A percentile compares a stretch with the other conserved stretches of the same genome.
These are phyloP conservation scores for Tenualosa thibaudeaui DNA, from an alignment of 2,797 vertebrate species.

Conservation along the genomic window DNA sequence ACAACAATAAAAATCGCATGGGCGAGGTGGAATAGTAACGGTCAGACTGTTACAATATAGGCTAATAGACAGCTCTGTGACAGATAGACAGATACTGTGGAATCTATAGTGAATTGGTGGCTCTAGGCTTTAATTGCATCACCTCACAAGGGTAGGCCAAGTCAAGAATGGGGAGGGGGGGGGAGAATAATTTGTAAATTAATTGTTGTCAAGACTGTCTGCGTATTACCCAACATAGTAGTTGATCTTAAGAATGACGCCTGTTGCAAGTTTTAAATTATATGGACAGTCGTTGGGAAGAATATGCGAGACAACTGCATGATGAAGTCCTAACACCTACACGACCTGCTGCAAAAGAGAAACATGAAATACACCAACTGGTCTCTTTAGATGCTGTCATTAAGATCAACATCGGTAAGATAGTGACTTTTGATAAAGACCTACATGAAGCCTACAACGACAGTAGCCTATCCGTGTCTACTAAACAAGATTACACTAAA, in stretches of 20 bases:
- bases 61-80: neutral
- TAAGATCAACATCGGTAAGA: neutral
- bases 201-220: neutral
- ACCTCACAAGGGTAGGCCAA: neutral
- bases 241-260: too few relatives aligned
- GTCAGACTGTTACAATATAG: neutral
- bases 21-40: neutral
- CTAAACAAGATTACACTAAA: too few relatives aligned
- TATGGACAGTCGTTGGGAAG: neutral
- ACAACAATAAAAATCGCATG: neutral
- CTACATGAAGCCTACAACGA: too few relatives aligned
- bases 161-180: neutral
- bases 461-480: too few relatives aligned
- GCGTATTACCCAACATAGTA: neutral
- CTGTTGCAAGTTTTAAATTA: neutral
- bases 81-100: neutral
- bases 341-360: neutral
- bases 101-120: neutral
- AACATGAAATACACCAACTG: neutral
- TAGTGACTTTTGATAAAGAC: neutral
- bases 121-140: neutral
- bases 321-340: neutral
- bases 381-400: neutral
- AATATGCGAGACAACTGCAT: neutral
- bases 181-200: neutral